Evolutionary conservation across 2,113 vertebrate genomes (phyloP), one percentile per base, ranked within the genome.

Genomic region (Uropsilus gracilis): DNA sequence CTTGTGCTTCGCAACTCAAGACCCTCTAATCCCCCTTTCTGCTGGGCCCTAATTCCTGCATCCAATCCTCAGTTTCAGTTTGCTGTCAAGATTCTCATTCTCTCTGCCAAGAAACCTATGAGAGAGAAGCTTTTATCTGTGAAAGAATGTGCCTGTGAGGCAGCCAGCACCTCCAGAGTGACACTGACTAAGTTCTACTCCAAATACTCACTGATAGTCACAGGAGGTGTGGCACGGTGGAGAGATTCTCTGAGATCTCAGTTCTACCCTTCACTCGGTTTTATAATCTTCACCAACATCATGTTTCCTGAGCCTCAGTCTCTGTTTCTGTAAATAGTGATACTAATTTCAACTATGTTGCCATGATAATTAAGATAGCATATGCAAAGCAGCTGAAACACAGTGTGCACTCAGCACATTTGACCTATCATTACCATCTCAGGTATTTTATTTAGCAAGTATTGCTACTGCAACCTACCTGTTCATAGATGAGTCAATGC

Each of bases 401-500:
- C 30, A 72, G 84, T 64, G 32, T 44, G 72, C 34, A 80, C 42
- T 75, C 42, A 90, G 20, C 48, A 85, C 87, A 89, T 44, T 10
- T 20, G 84, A 55, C 84, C 93, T 81, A 18, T 78, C 69, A 57
- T 57, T 89, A 85, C 48, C 53, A 80, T 94, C 94, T 77, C 77
- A 57, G 48, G 55, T 57, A 94, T 90, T 94, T 95, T 53, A 95
- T 87, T 92, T 88, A 94, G 68, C 26, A 77, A 95, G 88, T 48
- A 87, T 26, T 86, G 68, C 55, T 81, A 57, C 32, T 13, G 22
- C 17, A 69, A 69, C 86, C 90, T 90, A 61, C 37, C 80, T 95
- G 34, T 63, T 69, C 81, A 57, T n/a, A 84, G 72, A 53, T 78
- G 37, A 95, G 48, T 30, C 81, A 91, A 72, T 26, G 46, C 64